A percentile compares a stretch with the other conserved stretches of the same genome.
These are phyloP conservation scores for Macaria notata DNA, from an alignment of 2,888 invertebrate species.

Conservation along the genomic window DNA sequence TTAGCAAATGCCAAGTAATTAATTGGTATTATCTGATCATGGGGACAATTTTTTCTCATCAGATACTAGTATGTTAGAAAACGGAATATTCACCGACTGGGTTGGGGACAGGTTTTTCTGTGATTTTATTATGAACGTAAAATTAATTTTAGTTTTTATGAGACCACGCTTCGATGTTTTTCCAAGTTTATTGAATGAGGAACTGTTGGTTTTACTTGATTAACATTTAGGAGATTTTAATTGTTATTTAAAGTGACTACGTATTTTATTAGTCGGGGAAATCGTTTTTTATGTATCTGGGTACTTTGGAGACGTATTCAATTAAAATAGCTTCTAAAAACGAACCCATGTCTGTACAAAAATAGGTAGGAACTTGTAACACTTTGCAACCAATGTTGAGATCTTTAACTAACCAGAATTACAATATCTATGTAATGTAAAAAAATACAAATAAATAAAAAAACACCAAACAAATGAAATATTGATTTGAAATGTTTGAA, in stretches of 20 bases:
- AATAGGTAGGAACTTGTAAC: too few species aligned
- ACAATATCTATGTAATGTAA: too few species aligned
- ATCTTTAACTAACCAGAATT: too few species aligned
- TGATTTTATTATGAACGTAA: constrained; percentile 17
- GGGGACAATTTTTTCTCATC: constrained; percentile 15
- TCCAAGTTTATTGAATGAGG: constrained; percentile 14
- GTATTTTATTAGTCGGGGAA: constrained; percentile 4
- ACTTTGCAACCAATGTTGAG: too few species aligned
- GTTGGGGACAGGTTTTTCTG: constrained; percentile 18
- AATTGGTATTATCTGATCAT: constrained; percentile 17
- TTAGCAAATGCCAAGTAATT: constrained; percentile 20
- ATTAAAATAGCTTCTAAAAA: too few species aligned
- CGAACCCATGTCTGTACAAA: too few species aligned
- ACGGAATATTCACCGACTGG: background rate
- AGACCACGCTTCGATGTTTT: constrained; percentile 15
- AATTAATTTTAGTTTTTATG: constrained; percentile 16
- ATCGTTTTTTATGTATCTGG: background rate
- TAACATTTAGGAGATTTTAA: constrained; percentile 20
- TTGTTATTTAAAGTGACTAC: constrained; percentile 17
- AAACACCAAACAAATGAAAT: too few species aligned
- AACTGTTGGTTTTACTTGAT: constrained; percentile 18
- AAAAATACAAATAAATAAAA: too few species aligned
- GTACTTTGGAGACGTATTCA: too few species aligned
- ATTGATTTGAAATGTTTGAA: too few species aligned
- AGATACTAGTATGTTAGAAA: constrained; percentile 3